These are phyloP conservation scores for Leuctra nigra DNA, from an alignment of 2,888 invertebrate genomes.

Conservation along the genomic window DNA sequence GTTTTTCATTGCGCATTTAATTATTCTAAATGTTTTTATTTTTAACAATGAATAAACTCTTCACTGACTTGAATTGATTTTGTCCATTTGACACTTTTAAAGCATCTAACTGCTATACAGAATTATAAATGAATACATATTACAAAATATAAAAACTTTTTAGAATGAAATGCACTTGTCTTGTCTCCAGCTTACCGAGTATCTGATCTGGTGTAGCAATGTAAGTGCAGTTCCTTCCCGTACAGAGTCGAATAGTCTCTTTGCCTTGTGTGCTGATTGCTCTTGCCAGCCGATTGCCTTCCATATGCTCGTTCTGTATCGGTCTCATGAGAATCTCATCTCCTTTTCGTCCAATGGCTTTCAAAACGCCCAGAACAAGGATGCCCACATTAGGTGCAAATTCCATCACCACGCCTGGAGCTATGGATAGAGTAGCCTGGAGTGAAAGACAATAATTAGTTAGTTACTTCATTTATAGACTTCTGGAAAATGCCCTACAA, in stretches of 20 bases:
- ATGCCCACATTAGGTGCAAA: constrained; percentile 95
- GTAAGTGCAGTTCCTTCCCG: constrained; percentile 58
- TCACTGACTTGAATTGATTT: too few species aligned
- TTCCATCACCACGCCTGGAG: constrained; percentile 84
- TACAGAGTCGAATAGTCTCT: constrained; percentile 70
- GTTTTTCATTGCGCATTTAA: too few species aligned
- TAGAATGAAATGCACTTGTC: background rate
- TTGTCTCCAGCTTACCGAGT: background rate
- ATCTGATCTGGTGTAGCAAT: constrained; percentile 1
- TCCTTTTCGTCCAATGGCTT: constrained; percentile 71
- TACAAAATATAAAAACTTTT: background rate
- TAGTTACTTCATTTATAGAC: too few species aligned
- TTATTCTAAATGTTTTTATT: too few species aligned
- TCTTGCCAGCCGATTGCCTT: constrained; percentile 41
- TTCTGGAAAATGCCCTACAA: too few species aligned
- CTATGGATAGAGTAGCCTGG: constrained; percentile 68
- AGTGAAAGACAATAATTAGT: background rate
- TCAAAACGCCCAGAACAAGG: constrained; percentile 82
- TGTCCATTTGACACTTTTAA: too few species aligned
- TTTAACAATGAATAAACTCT: too few species aligned
- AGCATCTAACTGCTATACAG: background rate
- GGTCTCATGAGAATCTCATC: constrained; percentile 75
- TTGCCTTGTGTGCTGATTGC: constrained; percentile 36
- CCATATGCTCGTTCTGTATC: constrained; percentile 37
- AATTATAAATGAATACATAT: background rate